Percentiles rank a stretch among this genome's conserved stretches.
Evolutionary conservation across 2,888 invertebrate genomes (phyloP).

Genomic region (Idaea biselata): DNA sequence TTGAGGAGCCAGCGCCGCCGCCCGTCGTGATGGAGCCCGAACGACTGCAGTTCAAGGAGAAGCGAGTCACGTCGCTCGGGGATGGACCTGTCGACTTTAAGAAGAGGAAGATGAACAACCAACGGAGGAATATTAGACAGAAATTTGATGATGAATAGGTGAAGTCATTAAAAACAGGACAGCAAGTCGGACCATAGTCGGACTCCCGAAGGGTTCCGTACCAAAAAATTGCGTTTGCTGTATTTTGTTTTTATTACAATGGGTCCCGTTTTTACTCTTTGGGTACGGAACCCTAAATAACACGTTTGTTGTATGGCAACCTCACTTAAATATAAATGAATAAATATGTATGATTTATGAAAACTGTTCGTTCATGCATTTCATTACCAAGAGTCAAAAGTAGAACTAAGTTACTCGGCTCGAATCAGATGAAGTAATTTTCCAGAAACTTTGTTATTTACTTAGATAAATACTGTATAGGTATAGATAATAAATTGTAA

Average conservation of each 20-base stretch:
- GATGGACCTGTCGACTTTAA: slow-evolving; percentile 83
- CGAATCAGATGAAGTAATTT: not conserved
- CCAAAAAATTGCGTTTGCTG: too few relatives aligned
- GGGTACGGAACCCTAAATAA: too few relatives aligned
- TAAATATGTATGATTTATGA: too few relatives aligned
- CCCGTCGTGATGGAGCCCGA: slow-evolving; percentile 72
- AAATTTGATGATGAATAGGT: slow-evolving; percentile 82
- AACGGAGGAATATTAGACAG: slow-evolving; percentile 83
- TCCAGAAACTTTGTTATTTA: not conserved
- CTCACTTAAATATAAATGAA: too few relatives aligned
- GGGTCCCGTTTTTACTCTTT: too few relatives aligned
- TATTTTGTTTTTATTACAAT: too few relatives aligned
- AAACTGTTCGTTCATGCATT: too few relatives aligned
- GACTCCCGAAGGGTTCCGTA: too few relatives aligned
- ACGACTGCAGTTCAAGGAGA: slow-evolving; percentile 81
- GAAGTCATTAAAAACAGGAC: not conserved
- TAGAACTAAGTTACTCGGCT: not conserved
- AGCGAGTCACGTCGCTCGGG: slow-evolving; percentile 77
- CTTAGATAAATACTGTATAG: not conserved
- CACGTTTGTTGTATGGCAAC: too few relatives aligned
- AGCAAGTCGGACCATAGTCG: too few relatives aligned
- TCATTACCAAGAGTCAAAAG: too few relatives aligned
- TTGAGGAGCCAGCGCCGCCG: slow-evolving; percentile 61
- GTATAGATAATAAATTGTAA: too few relatives aligned
- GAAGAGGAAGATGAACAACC: slow-evolving; percentile 83